Percentiles rank a stretch among this genome's conserved stretches.
Conservation (phyloP, 2,888 invertebrate species). For the Limnephilus rhombicus region DNA sequence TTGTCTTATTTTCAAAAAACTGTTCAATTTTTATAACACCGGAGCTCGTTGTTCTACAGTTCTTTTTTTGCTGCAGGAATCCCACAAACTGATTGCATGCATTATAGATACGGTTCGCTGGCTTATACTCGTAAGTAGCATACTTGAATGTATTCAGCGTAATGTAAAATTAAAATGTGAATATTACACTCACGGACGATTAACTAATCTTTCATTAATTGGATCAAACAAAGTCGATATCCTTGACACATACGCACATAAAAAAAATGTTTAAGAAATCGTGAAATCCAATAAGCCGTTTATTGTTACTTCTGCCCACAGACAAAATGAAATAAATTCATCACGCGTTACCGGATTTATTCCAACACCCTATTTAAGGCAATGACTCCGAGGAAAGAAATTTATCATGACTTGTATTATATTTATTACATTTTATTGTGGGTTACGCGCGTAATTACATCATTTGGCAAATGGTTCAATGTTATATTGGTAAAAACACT, state of each 20-base stretch:
- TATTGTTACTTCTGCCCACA: conserved; percentile 20
- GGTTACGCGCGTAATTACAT: background rate
- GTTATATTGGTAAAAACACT: background rate
- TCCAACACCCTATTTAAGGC: conserved; percentile 8
- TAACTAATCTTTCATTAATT: background rate
- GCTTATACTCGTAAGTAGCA: background rate
- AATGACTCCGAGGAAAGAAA: background rate
- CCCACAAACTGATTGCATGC: no score
- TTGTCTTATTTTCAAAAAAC: no score
- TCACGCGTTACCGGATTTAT: background rate
- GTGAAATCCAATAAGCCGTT: conserved; percentile 5
- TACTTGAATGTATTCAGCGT: background rate
- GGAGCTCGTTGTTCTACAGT: no score
- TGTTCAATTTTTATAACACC: no score
- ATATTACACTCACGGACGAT: background rate
- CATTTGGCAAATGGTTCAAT: background rate
- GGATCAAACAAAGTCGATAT: background rate
- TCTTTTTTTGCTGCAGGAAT: no score
- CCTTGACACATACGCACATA: background rate
- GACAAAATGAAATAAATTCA: background rate
- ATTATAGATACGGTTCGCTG: background rate
- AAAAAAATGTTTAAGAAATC: background rate
- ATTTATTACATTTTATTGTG: background rate
- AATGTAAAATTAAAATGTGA: background rate
- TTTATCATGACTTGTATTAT: background rate